A percentile compares a stretch with the other conserved stretches of the same genome.
Evolutionary conservation across 2,888 invertebrate genomes (phyloP).

Genomic region (Dyspetes luteomarginatus): DNA sequence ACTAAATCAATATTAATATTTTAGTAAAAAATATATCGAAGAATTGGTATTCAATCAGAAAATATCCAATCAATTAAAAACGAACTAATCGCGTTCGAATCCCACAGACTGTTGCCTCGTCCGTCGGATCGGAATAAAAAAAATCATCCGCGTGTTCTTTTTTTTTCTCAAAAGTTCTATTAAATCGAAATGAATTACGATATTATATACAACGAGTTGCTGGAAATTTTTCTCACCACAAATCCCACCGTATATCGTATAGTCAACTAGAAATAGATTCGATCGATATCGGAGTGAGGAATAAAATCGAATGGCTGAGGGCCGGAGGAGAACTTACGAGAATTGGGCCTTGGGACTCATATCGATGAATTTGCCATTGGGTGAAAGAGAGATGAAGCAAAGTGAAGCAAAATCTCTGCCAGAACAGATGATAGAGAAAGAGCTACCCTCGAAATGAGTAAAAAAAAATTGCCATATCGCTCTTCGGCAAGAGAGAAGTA

Average conservation of each 20-base stretch:
- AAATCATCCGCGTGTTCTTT: not conserved
- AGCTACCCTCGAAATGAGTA: not conserved
- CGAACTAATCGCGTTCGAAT: too few species aligned
- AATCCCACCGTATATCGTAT: constrained; percentile 15
- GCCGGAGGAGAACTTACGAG: constrained; percentile 18
- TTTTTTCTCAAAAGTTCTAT: constrained; percentile 25
- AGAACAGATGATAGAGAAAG: constrained; percentile 14
- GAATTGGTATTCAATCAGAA: too few species aligned
- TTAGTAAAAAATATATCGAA: too few species aligned
- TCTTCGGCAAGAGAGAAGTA: not conserved
- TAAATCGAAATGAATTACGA: constrained; percentile 47
- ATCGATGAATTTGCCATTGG: constrained; percentile 52
- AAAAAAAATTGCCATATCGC: constrained; percentile 13
- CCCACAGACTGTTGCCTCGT: not conserved
- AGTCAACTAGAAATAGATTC: constrained; percentile 40
- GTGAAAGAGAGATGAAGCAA: constrained; percentile 24
- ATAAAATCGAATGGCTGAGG: constrained; percentile 44
- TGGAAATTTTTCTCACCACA: constrained; percentile 47
- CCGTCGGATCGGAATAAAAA: constrained; percentile 44
- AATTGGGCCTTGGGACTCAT: not conserved
- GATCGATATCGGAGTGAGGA: constrained; percentile 32
- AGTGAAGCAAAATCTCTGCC: not conserved
- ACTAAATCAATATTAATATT: too few species aligned
- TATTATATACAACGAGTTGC: too few species aligned
- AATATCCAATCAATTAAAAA: too few species aligned